Base-by-base conservation (phyloP, 2,113 vertebrate species). In the Podarcis raffonei region DNA sequence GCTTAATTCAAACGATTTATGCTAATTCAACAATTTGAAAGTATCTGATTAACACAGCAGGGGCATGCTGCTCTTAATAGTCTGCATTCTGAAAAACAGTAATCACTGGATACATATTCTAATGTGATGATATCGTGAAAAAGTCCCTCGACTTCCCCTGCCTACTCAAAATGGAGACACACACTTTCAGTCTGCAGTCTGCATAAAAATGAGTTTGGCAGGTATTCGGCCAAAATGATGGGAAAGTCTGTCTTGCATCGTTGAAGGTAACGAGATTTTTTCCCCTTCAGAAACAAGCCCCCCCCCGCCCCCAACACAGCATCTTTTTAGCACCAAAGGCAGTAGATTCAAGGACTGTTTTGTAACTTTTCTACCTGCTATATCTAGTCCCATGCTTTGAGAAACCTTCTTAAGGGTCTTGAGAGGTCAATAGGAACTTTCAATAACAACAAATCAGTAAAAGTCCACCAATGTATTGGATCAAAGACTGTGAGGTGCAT, bases 1-100 rank as follows among this genome's bases (percentile, higher is more conserved):
- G 66, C 89, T 94, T 93, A 91, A 84, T 48, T 94, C n/a, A 90
- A 85, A 92, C 79, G 92, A 95, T 91, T 86, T 86, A 91, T 90
- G 85, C 82, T 95, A 95, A 96, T 96, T 94, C 87, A 90, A 88
- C 84, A 94, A 85, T 68, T 72, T 5, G 32, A 89, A 92, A 93
- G 62, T 86, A 82, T 90, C 93, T 95, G 94, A 95, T 96, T 95
- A 96, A 92, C 93, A 90, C 92, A 94, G 94, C 53, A 81, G 91
- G 91, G 48, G 25, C 2, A 74, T 89, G 82, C 84, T 95, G 80
- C 94, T 93, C 88, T 88, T 91, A 94, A 90, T 91, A 87, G 85
- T 94, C 89, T 91, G 94, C 81, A 69, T 90, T 94, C 85, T 80
- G 87, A 94, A 94, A 91, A 32, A 0, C 75, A 90, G 80, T 93